Conservation (phyloP, 35 echinoderm and acorn worm genomes). For the Patiria miniata region DNA sequence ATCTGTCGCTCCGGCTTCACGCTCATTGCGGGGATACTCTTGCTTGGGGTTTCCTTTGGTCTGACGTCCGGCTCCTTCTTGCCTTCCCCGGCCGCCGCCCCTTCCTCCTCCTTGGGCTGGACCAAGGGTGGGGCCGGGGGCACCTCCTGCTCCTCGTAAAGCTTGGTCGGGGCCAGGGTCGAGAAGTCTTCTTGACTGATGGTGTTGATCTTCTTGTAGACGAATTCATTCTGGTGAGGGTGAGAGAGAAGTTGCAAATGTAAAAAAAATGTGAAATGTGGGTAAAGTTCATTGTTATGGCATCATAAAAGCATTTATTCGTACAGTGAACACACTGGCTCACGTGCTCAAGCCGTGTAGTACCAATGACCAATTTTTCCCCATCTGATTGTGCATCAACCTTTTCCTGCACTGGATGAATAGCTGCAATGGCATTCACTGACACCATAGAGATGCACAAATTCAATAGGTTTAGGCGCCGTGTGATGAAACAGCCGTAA, state of each 20-base stretch:
- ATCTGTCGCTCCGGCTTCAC: constrained; percentile 9
- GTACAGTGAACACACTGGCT: too few species aligned
- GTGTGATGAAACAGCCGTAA: too few species aligned
- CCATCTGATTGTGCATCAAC: too few species aligned
- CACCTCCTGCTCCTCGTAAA: constrained; percentile 63
- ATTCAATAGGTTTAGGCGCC: too few species aligned
- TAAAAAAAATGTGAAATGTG: not conserved
- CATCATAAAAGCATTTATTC: too few species aligned
- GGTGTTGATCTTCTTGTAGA: constrained; percentile 90
- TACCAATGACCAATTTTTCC: too few species aligned
- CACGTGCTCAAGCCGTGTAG: too few species aligned
- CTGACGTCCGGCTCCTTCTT: constrained; percentile 29
- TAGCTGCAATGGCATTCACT: too few species aligned
- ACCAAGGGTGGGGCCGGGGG: constrained; percentile 73
- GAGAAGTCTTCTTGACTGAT: constrained; percentile 88
- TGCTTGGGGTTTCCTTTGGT: not conserved
- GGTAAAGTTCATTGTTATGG: too few species aligned
- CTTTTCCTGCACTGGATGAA: too few species aligned
- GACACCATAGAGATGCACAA: too few species aligned
- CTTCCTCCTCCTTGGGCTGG: constrained; percentile 1
- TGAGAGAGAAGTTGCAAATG: not conserved
- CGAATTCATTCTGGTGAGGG: not conserved
- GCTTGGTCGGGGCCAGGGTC: constrained; percentile 54
- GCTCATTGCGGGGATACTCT: not conserved
- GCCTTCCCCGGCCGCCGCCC: not conserved